Conservation (phyloP, 2,113 vertebrate species). For the Rhipidura dahli region DNA sequence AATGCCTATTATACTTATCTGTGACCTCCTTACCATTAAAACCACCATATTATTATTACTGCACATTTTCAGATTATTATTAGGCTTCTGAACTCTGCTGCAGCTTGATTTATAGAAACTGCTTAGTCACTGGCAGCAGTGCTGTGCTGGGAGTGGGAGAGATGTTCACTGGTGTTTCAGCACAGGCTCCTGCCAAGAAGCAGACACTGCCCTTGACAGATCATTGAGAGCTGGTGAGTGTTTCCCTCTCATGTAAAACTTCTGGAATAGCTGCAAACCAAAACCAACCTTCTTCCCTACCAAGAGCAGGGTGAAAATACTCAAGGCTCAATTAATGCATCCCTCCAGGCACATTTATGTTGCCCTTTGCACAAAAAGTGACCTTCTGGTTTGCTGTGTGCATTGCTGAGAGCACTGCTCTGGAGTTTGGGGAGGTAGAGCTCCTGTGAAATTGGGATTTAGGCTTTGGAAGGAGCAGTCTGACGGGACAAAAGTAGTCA, state of each 20-base stretch:
- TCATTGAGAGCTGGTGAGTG: neutral
- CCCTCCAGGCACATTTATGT: neutral
- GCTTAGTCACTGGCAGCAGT: slow-evolving; percentile 62
- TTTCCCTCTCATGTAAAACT: neutral
- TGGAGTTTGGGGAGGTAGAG: neutral
- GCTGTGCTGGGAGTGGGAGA: slow-evolving; percentile 9
- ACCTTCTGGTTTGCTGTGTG: neutral
- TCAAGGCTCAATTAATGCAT: neutral
- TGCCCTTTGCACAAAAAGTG: neutral
- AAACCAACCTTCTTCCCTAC: neutral
- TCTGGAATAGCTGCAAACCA: neutral
- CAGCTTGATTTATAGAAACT: slow-evolving; percentile 59
- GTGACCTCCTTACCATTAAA: slow-evolving; percentile 37
- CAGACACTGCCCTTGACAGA: slow-evolving; percentile 33
- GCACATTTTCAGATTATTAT: slow-evolving; percentile 15
- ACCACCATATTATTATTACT: neutral
- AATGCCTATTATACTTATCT: slow-evolving; percentile 48
- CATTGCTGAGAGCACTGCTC: neutral
- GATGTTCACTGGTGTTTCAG: slow-evolving; percentile 1
- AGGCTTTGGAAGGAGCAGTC: neutral
- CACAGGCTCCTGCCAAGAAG: slow-evolving; percentile 42
- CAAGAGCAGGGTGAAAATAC: neutral
- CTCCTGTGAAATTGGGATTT: neutral
- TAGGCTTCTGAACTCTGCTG: slow-evolving; percentile 45
- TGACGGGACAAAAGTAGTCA: neutral